Evolutionary conservation across 2,113 vertebrate species (phyloP).

Genomic region (Protobothrops flavoviridis): DNA sequence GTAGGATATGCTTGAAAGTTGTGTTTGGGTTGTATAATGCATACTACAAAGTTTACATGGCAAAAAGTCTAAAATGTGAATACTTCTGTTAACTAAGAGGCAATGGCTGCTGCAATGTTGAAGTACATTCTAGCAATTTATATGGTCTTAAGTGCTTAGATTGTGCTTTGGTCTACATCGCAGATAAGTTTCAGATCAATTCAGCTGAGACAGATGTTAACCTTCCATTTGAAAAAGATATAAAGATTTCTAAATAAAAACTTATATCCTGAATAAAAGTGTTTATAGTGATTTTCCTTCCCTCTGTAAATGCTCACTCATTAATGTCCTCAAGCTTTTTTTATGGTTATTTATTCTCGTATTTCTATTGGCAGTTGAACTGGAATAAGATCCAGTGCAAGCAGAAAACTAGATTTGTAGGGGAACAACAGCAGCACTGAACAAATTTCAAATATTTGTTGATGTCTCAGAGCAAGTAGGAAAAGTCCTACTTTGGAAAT

Average conservation of each 20-base stretch:
- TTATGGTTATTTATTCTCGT: constrained; percentile 16
- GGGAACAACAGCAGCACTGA: neutral
- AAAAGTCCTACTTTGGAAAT: neutral
- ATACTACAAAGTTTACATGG: neutral
- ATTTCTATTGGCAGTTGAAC: constrained; percentile 16
- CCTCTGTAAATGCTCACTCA: neutral
- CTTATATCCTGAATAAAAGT: neutral
- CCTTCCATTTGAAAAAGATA: neutral
- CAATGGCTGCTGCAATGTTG: neutral
- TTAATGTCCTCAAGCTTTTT: constrained; percentile 21
- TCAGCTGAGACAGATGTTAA: neutral
- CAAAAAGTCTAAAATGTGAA: neutral
- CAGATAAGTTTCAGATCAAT: neutral
- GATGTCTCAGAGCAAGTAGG: neutral
- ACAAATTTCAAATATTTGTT: neutral
- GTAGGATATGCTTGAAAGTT: neutral
- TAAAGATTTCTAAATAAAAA: constrained; percentile 7
- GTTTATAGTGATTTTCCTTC: neutral
- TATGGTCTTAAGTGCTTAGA: neutral
- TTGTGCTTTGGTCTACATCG: neutral
- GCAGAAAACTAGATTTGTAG: neutral
- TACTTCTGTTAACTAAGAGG: neutral
- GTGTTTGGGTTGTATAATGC: neutral
- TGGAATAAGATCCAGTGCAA: neutral
- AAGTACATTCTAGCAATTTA: neutral